Evolutionary conservation across 2,797 vertebrate genomes (phyloP).

Genomic region (Hypotaenidia philippensis): DNA sequence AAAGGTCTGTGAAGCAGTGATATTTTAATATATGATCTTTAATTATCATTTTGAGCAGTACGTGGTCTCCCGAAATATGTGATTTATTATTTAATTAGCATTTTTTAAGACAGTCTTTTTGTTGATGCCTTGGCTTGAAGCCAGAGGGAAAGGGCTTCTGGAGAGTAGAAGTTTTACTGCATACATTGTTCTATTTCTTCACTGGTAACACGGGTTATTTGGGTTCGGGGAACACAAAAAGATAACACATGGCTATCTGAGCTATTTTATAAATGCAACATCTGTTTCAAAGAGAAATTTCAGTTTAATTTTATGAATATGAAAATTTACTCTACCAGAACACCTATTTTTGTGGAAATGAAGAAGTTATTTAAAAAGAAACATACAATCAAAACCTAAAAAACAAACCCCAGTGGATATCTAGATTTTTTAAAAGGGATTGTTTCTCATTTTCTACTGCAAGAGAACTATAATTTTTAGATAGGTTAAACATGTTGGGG

Average conservation of each 20-base stretch:
- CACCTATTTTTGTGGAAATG: background rate
- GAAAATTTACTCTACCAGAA: background rate
- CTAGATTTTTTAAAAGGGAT: background rate
- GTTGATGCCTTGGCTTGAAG: background rate
- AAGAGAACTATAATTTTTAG: background rate
- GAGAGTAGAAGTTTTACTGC: background rate
- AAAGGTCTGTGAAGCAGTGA: background rate
- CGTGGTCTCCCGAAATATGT: background rate
- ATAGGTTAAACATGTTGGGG: background rate
- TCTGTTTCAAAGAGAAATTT: background rate
- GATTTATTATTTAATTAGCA: background rate
- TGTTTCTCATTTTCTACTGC: background rate
- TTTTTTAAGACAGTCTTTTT: background rate
- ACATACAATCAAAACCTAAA: too few species aligned
- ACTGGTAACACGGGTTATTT: background rate
- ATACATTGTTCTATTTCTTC: background rate
- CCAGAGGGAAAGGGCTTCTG: background rate
- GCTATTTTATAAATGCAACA: background rate
- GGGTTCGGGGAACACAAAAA: background rate
- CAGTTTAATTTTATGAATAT: background rate
- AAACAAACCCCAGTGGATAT: background rate
- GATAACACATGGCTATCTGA: background rate
- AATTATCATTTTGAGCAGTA: background rate
- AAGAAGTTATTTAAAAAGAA: background rate
- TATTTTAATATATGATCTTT: background rate